These are phyloP conservation scores for Triplophysa dalaica DNA, from an alignment of 2,113 vertebrate species.

Conservation along the genomic window DNA sequence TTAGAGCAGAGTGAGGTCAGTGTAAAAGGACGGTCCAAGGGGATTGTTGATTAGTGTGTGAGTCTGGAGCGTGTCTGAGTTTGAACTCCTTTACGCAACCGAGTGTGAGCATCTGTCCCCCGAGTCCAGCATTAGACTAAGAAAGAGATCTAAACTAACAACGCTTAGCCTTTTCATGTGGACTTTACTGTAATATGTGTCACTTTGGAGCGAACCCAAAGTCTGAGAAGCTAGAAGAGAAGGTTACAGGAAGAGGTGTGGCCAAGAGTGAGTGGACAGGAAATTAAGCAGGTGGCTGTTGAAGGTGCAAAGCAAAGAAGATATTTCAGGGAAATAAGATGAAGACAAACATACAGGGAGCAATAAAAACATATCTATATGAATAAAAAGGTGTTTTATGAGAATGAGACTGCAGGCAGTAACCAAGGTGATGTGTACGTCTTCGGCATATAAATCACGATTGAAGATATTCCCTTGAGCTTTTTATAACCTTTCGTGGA, in stretches of 20 bases:
- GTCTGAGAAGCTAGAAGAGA: background rate
- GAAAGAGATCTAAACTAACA: slow-evolving; percentile 14
- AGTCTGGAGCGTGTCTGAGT: slow-evolving; percentile 31
- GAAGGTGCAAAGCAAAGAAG: background rate
- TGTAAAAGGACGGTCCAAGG: slow-evolving; percentile 39
- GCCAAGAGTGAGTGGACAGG: background rate
- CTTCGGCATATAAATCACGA: slow-evolving; percentile 21
- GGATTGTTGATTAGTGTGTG: slow-evolving; percentile 40
- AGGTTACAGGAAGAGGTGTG: background rate
- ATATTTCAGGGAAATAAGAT: background rate
- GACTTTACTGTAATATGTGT: slow-evolving; percentile 9
- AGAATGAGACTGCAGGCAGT: slow-evolving; percentile 32
- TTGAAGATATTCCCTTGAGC: slow-evolving; percentile 8
- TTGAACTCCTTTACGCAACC: slow-evolving; percentile 10
- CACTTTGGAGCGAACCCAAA: slow-evolving; percentile 3
- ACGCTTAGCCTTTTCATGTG: background rate
- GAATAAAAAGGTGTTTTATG: slow-evolving; percentile 12
- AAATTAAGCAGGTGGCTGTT: background rate
- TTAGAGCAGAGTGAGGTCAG: background rate
- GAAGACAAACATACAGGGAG: background rate
- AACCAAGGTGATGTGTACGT: slow-evolving; percentile 26
- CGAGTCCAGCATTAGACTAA: background rate
- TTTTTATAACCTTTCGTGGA: background rate
- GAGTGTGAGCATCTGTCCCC: slow-evolving; percentile 20
- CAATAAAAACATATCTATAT: slow-evolving; percentile 28